These are phyloP conservation scores for Criorhina ranunculi DNA, from an alignment of 2,888 invertebrate genomes.

Conservation along the genomic window DNA sequence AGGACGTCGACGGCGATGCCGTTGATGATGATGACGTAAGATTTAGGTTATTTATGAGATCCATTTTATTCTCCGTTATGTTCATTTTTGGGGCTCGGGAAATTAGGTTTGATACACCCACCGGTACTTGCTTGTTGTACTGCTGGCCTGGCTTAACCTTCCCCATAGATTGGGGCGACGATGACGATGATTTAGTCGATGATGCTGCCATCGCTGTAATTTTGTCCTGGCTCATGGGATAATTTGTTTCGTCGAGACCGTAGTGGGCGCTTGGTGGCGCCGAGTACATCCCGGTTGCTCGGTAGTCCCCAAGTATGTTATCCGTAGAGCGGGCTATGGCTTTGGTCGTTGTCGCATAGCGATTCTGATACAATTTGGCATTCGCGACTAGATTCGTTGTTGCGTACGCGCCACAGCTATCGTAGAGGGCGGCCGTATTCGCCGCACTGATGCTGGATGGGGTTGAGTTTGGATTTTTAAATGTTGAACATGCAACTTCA, in stretches of 20 bases:
- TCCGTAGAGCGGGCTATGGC: slow-evolving; percentile 68
- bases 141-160: slow-evolving; percentile 78
- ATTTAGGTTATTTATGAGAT: slow-evolving; percentile 81
- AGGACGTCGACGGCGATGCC: slow-evolving; percentile 69
- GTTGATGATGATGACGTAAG: slow-evolving; percentile 79
- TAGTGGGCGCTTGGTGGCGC: slow-evolving; percentile 84
- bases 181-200: slow-evolving; percentile 44
- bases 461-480: slow-evolving; percentile 82
- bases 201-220: slow-evolving; percentile 52
- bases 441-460: slow-evolving; percentile 68
- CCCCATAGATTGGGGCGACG: slow-evolving; percentile 56
- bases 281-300: slow-evolving; percentile 83
- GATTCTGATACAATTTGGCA: slow-evolving; percentile 84
- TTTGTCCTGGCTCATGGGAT: slow-evolving; percentile 78
- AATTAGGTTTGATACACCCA: slow-evolving; percentile 70
- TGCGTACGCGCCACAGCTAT: slow-evolving; percentile 84
- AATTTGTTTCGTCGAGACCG: slow-evolving; percentile 78
- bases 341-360: slow-evolving; percentile 80
- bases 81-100: slow-evolving; percentile 81
- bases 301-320: slow-evolving; percentile 80
- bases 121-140: slow-evolving; percentile 62
- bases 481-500: slow-evolving; percentile 85
- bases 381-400: slow-evolving; percentile 84
- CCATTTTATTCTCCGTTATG: slow-evolving; percentile 84
- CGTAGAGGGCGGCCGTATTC: slow-evolving; percentile 81